These are phyloP conservation scores for Chrysina gloriosa DNA, from an alignment of 2,888 invertebrate genomes.

Conservation along the genomic window DNA sequence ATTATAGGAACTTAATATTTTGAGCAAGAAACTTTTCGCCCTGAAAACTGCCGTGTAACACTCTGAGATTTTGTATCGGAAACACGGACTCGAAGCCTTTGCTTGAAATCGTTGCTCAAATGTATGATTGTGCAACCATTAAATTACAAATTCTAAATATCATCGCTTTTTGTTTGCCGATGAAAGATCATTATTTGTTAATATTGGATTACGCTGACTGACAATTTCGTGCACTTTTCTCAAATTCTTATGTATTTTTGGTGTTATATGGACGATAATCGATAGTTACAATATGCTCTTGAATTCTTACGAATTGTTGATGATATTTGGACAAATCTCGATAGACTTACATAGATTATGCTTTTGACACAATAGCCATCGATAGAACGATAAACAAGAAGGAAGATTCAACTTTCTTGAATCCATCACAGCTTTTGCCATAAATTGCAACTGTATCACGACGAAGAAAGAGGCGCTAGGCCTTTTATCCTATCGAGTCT, in stretches of 20 bases:
- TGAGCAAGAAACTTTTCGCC: conserved; percentile 93
- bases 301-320: no score
- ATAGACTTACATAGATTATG: no score
- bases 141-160: conserved; percentile 81
- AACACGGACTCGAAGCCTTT: conserved; percentile 99
- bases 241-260: conserved; percentile 86
- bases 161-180: conserved; percentile 75
- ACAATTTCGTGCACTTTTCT: conserved; percentile 82
- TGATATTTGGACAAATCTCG: no score
- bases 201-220: conserved; percentile 75
- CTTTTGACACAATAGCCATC: conserved; percentile 95
- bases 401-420: conserved; percentile 98
- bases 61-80: conserved; percentile 84
- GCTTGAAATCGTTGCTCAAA: conserved; percentile 91
- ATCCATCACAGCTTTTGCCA: conserved; percentile 99
- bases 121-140: conserved; percentile 93
- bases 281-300: conserved; percentile 83
- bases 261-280: conserved; percentile 88
- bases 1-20: conserved; percentile 89
- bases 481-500: no score
- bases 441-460: no score
- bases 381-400: conserved; percentile 93
- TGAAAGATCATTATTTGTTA: conserved; percentile 71
- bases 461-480: no score
- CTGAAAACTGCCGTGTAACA: conserved; percentile 96